phyloP scores from a whole-genome alignment of 2,888 invertebrate species.

The Habroteleia sp. region DNA sequence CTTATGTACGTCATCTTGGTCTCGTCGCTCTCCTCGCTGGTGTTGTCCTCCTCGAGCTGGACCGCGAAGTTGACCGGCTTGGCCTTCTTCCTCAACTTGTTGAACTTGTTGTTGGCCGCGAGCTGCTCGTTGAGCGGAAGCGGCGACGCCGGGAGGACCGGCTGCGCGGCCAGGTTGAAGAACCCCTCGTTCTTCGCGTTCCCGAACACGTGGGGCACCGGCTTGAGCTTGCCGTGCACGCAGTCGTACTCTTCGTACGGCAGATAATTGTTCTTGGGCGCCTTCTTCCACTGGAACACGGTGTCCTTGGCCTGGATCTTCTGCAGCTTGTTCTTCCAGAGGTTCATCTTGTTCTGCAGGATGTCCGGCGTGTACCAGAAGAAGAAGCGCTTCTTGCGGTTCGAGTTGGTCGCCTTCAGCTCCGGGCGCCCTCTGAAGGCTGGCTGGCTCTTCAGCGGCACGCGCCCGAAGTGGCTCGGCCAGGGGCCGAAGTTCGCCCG shows the following conservation, averaged over 20 bases:
- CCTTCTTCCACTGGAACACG: slow-evolving; percentile 10
- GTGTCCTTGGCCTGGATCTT: slow-evolving; percentile 24
- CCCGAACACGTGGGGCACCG: no score
- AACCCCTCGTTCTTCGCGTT: neutral
- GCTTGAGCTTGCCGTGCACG: slow-evolving; percentile 37
- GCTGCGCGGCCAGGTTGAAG: slow-evolving; percentile 6
- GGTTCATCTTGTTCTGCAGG: slow-evolving; percentile 29
- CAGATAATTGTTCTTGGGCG: neutral
- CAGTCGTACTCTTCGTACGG: slow-evolving; percentile 49
- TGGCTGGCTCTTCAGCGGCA: no score
- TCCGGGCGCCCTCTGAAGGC: slow-evolving; percentile 1
- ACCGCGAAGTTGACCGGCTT: slow-evolving; percentile 55
- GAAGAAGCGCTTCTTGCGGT: slow-evolving; percentile 46
- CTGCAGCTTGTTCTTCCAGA: slow-evolving; percentile 20
- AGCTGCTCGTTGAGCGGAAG: slow-evolving; percentile 4
- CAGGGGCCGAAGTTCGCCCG: no score
- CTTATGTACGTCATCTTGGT: slow-evolving; percentile 64
- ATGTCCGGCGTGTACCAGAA: slow-evolving; percentile 40
- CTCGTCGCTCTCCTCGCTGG: slow-evolving; percentile 47
- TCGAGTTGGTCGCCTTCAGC: slow-evolving; percentile 3
- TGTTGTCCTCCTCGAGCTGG: slow-evolving; percentile 47
- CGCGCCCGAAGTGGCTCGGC: no score
- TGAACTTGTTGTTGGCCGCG: neutral
- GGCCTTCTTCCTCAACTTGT: slow-evolving; percentile 6
- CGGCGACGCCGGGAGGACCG: slow-evolving; percentile 33